Percentiles rank a stretch among this genome's conserved stretches.
phyloP scores from a whole-genome alignment of 2,888 invertebrate genomes.

The Caenorhabditis panamensis region DNA sequence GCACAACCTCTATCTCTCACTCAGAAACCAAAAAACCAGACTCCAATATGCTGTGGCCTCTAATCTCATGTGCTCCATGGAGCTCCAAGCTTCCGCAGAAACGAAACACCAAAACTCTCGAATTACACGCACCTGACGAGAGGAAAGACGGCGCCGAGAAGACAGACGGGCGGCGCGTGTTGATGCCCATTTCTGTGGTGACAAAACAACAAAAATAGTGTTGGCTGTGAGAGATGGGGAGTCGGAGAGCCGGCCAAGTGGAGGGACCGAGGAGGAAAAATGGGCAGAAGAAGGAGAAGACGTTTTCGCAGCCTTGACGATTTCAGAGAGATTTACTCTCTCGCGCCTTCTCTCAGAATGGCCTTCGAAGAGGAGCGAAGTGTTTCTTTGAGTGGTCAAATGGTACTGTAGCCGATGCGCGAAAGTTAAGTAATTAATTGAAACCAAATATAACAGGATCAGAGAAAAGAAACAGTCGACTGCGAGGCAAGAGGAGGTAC shows the following conservation, averaged over 20 bases:
- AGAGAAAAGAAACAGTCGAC: too few relatives aligned
- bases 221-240: conserved; percentile 11
- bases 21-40: background rate
- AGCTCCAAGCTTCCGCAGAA: conserved; percentile 26
- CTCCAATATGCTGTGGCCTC: background rate
- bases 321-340: conserved; percentile 26
- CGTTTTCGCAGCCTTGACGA: conserved; percentile 1
- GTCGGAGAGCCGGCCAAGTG: conserved; percentile 13
- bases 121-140: conserved; percentile 45
- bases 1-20: too few relatives aligned
- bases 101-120: conserved; percentile 33
- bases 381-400: background rate
- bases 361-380: conserved; percentile 21
- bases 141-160: conserved; percentile 22
- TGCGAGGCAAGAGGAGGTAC: background rate
- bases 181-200: conserved; percentile 41
- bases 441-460: background rate
- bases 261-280: conserved; percentile 9
- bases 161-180: conserved; percentile 22
- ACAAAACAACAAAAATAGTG: conserved; percentile 40
- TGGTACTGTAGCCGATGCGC: conserved; percentile 4
- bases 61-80: background rate
- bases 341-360: background rate
- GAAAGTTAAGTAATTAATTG: conserved; percentile 8
- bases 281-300: background rate